Evolutionary conservation across 2,113 vertebrate genomes (phyloP).

Genomic region (Ceuthmochares aereus): DNA sequence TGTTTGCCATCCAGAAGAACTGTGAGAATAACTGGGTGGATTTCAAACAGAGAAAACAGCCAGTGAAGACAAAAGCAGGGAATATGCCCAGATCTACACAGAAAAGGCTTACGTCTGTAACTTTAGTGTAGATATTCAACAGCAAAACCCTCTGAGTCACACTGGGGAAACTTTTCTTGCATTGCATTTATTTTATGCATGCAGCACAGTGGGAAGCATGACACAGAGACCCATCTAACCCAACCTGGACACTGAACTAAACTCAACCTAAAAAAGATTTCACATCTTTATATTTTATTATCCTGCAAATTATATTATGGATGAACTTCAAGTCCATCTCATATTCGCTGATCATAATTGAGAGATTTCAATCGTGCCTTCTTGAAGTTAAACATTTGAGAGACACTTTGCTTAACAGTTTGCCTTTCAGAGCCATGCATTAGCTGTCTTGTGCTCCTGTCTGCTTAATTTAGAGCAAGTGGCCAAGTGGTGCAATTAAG

Average conservation of each 20-base stretch:
- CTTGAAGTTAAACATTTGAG: slow-evolving; percentile 51
- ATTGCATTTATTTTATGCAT: background rate
- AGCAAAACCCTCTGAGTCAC: background rate
- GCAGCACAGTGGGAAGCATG: background rate
- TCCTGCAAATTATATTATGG: background rate
- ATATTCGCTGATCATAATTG: background rate
- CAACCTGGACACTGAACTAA: background rate
- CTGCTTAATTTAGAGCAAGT: slow-evolving; percentile 23
- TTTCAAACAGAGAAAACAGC: background rate
- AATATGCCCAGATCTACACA: background rate
- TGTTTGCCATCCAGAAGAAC: background rate
- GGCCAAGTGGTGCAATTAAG: slow-evolving; percentile 34
- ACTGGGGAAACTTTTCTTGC: background rate
- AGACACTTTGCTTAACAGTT: slow-evolving; percentile 31
- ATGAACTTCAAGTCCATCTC: background rate
- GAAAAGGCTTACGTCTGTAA: background rate
- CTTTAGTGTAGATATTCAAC: background rate
- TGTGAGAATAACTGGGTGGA: background rate
- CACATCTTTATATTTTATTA: slow-evolving; percentile 18
- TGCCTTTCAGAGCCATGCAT: slow-evolving; percentile 30
- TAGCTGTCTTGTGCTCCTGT: slow-evolving; percentile 26
- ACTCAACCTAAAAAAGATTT: background rate
- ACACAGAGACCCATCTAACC: background rate
- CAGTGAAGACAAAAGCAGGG: background rate
- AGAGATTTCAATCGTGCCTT: slow-evolving; percentile 13